Evolutionary conservation across 2,888 invertebrate genomes (phyloP).

Genomic region (Clistopyga incitator): DNA sequence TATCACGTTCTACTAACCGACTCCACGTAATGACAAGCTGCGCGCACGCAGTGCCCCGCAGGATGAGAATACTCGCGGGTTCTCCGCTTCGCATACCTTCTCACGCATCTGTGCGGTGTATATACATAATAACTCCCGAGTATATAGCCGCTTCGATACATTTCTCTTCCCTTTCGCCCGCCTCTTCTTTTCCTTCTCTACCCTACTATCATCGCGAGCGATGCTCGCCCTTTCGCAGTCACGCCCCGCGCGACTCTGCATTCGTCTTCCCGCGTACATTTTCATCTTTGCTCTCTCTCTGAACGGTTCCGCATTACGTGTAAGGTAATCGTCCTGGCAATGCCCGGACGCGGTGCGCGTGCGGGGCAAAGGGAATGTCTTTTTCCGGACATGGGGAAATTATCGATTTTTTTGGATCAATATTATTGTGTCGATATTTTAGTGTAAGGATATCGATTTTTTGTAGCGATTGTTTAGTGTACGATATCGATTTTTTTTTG

Average conservation of each 20-base stretch:
- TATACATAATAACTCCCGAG: neutral
- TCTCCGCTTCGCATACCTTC: slow-evolving; percentile 66
- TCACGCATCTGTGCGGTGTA: slow-evolving; percentile 58
- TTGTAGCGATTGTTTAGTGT: too few species aligned
- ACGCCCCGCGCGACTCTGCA: slow-evolving; percentile 6
- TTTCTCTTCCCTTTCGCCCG: slow-evolving; percentile 36
- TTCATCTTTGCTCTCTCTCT: slow-evolving; percentile 11
- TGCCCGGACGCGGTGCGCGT: too few species aligned
- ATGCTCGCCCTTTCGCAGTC: slow-evolving; percentile 6
- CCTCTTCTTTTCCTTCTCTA: slow-evolving; percentile 1
- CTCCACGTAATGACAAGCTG: slow-evolving; percentile 71
- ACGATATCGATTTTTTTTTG: too few species aligned
- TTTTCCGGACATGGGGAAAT: too few species aligned
- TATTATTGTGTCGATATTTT: too few species aligned
- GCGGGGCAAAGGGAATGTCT: too few species aligned
- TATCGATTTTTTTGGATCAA: too few species aligned
- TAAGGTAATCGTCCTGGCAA: neutral
- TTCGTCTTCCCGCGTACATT: neutral
- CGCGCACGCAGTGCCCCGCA: slow-evolving; percentile 63
- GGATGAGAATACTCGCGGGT: slow-evolving; percentile 60
- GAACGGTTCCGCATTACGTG: slow-evolving; percentile 33
- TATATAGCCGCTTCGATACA: slow-evolving; percentile 41
- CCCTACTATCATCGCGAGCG: slow-evolving; percentile 4
- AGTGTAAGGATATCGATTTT: too few species aligned
- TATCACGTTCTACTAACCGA: slow-evolving; percentile 73